Conservation (phyloP, 2,888 invertebrate genomes). For the Drosophila anomelani region DNA sequence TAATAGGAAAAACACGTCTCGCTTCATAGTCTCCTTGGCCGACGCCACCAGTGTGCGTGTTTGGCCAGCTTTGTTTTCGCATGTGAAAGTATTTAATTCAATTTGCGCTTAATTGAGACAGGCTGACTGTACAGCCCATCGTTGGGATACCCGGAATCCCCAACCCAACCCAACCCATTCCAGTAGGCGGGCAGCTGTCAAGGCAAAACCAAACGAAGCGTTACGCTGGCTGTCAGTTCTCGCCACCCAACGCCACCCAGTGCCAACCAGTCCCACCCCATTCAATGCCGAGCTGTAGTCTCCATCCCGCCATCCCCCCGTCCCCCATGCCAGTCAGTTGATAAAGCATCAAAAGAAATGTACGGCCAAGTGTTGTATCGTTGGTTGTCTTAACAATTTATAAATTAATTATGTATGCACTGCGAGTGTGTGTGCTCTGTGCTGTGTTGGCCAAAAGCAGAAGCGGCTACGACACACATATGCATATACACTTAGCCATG, state of each 20-base stretch:
- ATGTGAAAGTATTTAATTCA: conserved; percentile 67
- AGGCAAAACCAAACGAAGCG: conserved; percentile 52
- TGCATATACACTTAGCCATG: conserved; percentile 32
- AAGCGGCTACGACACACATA: conserved; percentile 18
- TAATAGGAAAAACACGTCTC: conserved; percentile 46
- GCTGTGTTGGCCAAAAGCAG: conserved; percentile 44
- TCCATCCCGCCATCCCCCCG: background rate
- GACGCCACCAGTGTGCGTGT: conserved; percentile 28
- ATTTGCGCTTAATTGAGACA: conserved; percentile 66
- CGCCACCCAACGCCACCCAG: conserved; percentile 13
- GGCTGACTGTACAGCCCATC: conserved; percentile 41
- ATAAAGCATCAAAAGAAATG: conserved; percentile 64
- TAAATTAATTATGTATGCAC: conserved; percentile 71
- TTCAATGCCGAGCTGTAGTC: background rate
- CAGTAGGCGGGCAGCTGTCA: conserved; percentile 55
- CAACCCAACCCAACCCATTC: background rate
- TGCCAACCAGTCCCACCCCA: background rate
- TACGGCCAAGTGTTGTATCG: conserved; percentile 48
- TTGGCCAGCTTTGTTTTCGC: conserved; percentile 50
- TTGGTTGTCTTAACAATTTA: conserved; percentile 64
- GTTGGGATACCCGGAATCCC: conserved; percentile 12
- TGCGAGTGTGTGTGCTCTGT: conserved; percentile 44
- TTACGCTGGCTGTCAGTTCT: conserved; percentile 41
- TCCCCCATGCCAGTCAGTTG: conserved; percentile 39
- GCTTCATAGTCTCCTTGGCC: conserved; percentile 16